phyloP scores from a whole-genome alignment of 2,888 invertebrate species.

The Amblyjoppa fuscipennis region DNA sequence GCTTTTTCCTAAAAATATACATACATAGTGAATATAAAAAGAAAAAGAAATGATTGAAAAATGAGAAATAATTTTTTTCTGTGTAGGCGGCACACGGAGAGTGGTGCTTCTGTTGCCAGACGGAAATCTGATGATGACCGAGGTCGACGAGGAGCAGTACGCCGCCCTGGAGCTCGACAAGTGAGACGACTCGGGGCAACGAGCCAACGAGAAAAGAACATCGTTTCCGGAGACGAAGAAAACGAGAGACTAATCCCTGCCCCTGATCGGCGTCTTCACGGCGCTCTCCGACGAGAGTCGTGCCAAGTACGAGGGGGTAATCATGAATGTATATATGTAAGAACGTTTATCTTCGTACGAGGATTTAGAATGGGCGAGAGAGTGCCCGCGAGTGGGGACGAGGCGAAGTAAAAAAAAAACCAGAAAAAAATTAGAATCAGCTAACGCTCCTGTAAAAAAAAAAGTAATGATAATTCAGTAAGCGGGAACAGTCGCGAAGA shows the following conservation, averaged over 20 bases:
- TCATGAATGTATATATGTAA: slow-evolving; percentile 83
- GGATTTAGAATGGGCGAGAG: slow-evolving; percentile 61
- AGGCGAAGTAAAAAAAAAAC: slow-evolving; percentile 15
- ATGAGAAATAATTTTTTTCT: slow-evolving; percentile 11
- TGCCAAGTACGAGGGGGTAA: slow-evolving; percentile 71
- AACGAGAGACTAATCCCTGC: slow-evolving; percentile 38
- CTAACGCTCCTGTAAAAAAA: slow-evolving; percentile 28
- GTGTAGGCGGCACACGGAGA: slow-evolving; percentile 92
- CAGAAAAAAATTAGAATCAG: slow-evolving; percentile 25
- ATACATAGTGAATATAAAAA: too few species aligned
- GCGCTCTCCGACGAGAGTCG: slow-evolving; percentile 71
- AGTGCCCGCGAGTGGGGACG: slow-evolving; percentile 2
- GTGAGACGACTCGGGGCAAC: slow-evolving; percentile 80
- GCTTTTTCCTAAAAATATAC: too few species aligned
- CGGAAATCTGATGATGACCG: slow-evolving; percentile 94
- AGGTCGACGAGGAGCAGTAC: slow-evolving; percentile 94
- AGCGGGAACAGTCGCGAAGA: slow-evolving; percentile 41
- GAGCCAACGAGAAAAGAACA: slow-evolving; percentile 49
- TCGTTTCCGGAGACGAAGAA: slow-evolving; percentile 43
- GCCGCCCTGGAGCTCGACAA: slow-evolving; percentile 89
- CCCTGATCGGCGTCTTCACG: slow-evolving; percentile 7
- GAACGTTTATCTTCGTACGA: slow-evolving; percentile 77
- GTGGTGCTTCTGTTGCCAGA: slow-evolving; percentile 94
- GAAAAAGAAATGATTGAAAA: not conserved
- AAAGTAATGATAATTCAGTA: not conserved